Evolutionary conservation across 2,888 invertebrate species (phyloP).

Genomic region (Trissolcus japonicus): DNA sequence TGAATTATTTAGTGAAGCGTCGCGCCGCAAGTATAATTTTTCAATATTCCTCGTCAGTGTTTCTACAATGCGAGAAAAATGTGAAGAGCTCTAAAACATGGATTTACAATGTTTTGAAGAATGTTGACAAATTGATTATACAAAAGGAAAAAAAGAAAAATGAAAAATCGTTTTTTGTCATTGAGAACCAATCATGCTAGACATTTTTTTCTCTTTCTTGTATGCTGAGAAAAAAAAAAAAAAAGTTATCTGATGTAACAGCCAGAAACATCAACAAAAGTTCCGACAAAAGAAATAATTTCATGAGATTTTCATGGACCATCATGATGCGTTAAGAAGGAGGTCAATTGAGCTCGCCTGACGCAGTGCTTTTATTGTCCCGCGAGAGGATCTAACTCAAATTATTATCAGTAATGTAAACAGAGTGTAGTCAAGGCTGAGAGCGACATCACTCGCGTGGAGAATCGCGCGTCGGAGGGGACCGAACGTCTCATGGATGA

Average conservation of each 20-base stretch:
- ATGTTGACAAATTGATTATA: background rate
- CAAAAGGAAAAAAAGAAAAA: background rate
- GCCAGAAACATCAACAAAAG: background rate
- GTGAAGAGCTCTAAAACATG: too few species aligned
- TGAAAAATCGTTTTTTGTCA: background rate
- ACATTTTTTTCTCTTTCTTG: background rate
- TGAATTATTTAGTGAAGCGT: slow-evolving; percentile 58
- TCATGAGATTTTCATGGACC: slow-evolving; percentile 4
- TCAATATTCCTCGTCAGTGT: background rate
- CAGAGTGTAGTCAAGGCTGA: background rate
- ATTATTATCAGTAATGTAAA: slow-evolving; percentile 12
- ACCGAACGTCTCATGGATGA: slow-evolving; percentile 1
- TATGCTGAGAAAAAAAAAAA: background rate
- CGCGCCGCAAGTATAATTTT: slow-evolving; percentile 33
- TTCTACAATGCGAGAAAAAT: too few species aligned
- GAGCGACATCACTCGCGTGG: background rate
- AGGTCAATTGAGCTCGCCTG: slow-evolving; percentile 17
- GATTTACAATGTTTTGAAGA: too few species aligned
- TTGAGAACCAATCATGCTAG: background rate
- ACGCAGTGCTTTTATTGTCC: slow-evolving; percentile 8
- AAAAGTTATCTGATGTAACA: slow-evolving; percentile 2
- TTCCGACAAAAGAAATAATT: slow-evolving; percentile 2
- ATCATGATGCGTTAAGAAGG: slow-evolving; percentile 11
- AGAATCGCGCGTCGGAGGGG: background rate
- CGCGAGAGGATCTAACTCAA: slow-evolving; percentile 7